Percentiles rank a stretch among this genome's conserved stretches.
Evolutionary conservation across 2,888 invertebrate species (phyloP).

Genomic region (Axea sp.): DNA sequence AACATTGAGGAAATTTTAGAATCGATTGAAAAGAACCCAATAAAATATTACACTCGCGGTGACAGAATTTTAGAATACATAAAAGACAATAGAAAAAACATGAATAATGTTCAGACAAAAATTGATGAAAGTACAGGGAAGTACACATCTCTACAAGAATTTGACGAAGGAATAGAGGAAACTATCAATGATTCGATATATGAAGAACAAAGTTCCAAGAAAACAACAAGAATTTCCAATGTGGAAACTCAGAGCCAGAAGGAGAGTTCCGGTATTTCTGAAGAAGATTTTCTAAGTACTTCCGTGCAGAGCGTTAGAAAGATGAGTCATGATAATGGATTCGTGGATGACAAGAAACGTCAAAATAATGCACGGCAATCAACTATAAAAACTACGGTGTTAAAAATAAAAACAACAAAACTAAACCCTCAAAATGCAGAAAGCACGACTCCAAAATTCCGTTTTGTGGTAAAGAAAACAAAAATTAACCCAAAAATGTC

Average conservation of each 20-base stretch:
- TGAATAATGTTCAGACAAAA: background rate
- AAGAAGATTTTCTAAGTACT: background rate
- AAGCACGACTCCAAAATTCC: constrained; percentile 15
- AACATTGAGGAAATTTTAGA: constrained; percentile 17
- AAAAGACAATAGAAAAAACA: constrained; percentile 60
- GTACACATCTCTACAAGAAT: background rate
- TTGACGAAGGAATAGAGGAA: constrained; percentile 1
- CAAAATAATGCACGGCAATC: background rate
- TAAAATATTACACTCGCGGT: constrained; percentile 67
- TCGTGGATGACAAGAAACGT: background rate
- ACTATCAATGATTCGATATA: background rate
- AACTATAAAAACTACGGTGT: constrained; percentile 11
- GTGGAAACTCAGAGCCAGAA: background rate
- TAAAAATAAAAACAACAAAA: constrained; percentile 23
- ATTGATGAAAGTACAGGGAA: too few species aligned
- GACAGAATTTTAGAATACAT: constrained; percentile 65
- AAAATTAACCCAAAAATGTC: constrained; percentile 1
- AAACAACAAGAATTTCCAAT: background rate
- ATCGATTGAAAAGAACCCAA: constrained; percentile 61
- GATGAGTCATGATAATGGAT: background rate
- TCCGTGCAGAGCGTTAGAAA: background rate
- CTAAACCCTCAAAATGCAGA: background rate
- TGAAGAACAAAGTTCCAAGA: background rate
- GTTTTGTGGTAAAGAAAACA: constrained; percentile 1
- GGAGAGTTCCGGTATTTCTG: background rate